Evolutionary conservation across 2,797 vertebrate species (phyloP).

Genomic region (Hydrolagus colliei): DNA sequence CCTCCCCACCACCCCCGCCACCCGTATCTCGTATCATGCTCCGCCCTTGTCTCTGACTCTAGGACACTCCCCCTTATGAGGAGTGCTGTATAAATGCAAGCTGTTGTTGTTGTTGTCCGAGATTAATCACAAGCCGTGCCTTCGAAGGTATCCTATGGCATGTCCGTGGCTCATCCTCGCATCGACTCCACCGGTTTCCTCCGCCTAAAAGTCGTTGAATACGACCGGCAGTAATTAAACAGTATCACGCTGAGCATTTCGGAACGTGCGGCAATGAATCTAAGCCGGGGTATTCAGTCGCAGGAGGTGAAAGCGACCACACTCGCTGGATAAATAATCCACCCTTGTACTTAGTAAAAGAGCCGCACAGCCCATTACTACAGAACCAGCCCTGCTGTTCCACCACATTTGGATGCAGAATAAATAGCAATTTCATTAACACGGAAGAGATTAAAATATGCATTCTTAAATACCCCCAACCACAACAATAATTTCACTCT

Average conservation of each 20-base stretch:
- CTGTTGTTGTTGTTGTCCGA: too few relatives aligned
- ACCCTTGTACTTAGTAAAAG: not conserved
- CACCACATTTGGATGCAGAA: not conserved
- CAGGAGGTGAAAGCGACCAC: not conserved
- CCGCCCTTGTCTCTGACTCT: too few relatives aligned
- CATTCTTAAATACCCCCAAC: conserved; percentile 8
- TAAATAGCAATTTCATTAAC: not conserved
- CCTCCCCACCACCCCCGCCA: too few relatives aligned
- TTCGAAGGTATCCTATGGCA: too few relatives aligned
- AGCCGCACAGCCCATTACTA: not conserved
- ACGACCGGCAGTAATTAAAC: not conserved
- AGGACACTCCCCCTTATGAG: too few relatives aligned
- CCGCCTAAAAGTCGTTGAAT: not conserved
- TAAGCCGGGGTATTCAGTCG: too few relatives aligned
- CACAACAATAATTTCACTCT: not conserved
- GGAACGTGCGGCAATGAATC: not conserved
- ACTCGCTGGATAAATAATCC: not conserved
- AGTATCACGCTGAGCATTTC: not conserved
- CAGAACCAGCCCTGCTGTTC: not conserved
- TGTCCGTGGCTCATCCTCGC: not conserved
- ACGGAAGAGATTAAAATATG: conserved; percentile 13
- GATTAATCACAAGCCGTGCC: too few relatives aligned
- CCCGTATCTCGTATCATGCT: too few relatives aligned
- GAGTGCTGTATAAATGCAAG: too few relatives aligned
- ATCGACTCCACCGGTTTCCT: not conserved